These are phyloP conservation scores for Asbolus verrucosus DNA, from an alignment of 1,140 invertebrate species.

Conservation along the genomic window DNA sequence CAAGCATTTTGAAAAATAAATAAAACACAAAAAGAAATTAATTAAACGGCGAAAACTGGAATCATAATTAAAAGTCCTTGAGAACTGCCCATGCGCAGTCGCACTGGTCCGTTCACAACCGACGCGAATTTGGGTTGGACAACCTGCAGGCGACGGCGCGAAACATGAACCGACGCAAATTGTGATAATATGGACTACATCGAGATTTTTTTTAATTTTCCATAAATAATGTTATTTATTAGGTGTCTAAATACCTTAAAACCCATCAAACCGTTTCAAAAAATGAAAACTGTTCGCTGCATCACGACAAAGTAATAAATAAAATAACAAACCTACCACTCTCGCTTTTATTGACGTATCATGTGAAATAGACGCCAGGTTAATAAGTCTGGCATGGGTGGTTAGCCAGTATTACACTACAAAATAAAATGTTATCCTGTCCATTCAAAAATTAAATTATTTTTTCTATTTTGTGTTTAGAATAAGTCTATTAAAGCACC, in stretches of 20 bases:
- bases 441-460: too few species aligned
- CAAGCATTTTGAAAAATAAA: conserved; percentile 2
- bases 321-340: conserved; percentile 15
- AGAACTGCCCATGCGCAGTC: background rate
- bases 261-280: background rate
- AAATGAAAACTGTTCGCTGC: background rate
- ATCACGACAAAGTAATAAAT: background rate
- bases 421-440: too few species aligned
- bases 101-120: too few species aligned
- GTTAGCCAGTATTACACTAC: too few species aligned
- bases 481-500: too few species aligned
- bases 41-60: conserved; percentile 35
- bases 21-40: conserved; percentile 39
- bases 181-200: too few species aligned
- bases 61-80: conserved; percentile 36
- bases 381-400: too few species aligned
- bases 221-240: background rate
- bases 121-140: too few species aligned
- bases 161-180: background rate
- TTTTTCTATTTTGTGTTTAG: too few species aligned
- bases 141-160: background rate
- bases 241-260: background rate
- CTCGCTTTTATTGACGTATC: too few species aligned
- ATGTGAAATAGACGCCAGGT: too few species aligned
- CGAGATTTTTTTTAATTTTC: too few species aligned